Percentiles rank a stretch among this genome's conserved stretches.
These are phyloP conservation scores for Hemichromis elongatus DNA, from an alignment of 2,113 vertebrate species.

Conservation along the genomic window DNA sequence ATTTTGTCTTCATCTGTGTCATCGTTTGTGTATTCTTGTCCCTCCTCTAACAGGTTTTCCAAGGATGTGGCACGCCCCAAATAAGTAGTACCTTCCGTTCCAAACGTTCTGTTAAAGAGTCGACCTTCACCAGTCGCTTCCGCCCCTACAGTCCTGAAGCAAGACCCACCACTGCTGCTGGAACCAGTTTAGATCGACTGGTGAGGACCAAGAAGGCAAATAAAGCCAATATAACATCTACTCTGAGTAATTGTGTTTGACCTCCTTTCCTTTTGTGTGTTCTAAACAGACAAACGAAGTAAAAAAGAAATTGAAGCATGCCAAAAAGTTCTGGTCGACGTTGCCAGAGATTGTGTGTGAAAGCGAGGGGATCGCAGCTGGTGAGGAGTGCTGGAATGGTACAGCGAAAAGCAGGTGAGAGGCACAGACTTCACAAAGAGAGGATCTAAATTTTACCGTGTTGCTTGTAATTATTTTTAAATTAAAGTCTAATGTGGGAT, in stretches of 20 bases:
- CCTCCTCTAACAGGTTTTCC: constrained; percentile 82
- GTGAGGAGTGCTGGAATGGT: constrained; percentile 85
- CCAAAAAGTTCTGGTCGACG: constrained; percentile 98
- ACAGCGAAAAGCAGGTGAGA: constrained; percentile 90
- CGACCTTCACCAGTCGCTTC: constrained; percentile 84
- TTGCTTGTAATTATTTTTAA: neutral
- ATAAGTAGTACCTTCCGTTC: constrained; percentile 64
- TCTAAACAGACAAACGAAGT: constrained; percentile 84
- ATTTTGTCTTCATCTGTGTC: neutral
- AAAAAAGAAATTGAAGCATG: constrained; percentile 92
- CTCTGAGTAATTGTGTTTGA: neutral
- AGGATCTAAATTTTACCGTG: neutral
- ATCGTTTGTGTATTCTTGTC: neutral
- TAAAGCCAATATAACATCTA: neutral
- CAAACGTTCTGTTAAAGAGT: constrained; percentile 80
- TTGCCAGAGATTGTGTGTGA: constrained; percentile 87
- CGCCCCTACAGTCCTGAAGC: constrained; percentile 88
- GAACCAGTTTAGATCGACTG: constrained; percentile 92
- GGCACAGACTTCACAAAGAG: neutral
- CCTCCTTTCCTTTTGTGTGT: neutral
- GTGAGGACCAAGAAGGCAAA: constrained; percentile 60
- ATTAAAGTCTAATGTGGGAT: neutral
- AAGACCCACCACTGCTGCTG: constrained; percentile 90
- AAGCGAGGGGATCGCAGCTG: constrained; percentile 81
- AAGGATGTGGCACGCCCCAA: constrained; percentile 95